Conservation (phyloP, 1,140 invertebrate species). For the Oryzaephilus surinamensis region DNA sequence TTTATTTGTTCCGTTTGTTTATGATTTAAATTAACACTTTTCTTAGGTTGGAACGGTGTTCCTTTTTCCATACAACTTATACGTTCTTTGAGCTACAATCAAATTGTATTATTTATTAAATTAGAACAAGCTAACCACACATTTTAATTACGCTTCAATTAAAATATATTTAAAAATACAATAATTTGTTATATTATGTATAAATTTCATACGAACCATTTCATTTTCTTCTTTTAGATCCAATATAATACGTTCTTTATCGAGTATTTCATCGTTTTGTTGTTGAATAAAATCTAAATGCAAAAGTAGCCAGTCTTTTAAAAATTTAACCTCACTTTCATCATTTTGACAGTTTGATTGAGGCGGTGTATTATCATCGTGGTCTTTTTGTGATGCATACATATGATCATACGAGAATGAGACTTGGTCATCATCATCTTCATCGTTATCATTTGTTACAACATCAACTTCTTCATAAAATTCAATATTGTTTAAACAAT, state of each 20-base stretch:
- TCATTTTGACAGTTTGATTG: constrained; percentile 39
- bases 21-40: constrained; percentile 10
- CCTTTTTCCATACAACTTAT: constrained; percentile 45
- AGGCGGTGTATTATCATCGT: too few relatives aligned
- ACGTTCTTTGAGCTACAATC: constrained; percentile 44
- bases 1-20: constrained; percentile 1
- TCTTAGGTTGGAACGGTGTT: constrained; percentile 36
- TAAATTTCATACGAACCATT: constrained; percentile 39
- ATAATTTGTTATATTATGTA: neutral
- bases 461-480: constrained; percentile 19
- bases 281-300: constrained; percentile 64
- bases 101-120: constrained; percentile 1
- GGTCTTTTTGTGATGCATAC: constrained; percentile 31
- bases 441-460: constrained; percentile 19
- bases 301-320: constrained; percentile 56
- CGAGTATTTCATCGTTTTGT: constrained; percentile 56
- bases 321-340: constrained; percentile 46
- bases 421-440: constrained; percentile 17
- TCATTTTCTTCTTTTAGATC: constrained; percentile 54
- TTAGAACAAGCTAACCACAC: constrained; percentile 2
- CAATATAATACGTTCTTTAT: constrained; percentile 53
- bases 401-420: constrained; percentile 29
- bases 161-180: constrained; percentile 2
- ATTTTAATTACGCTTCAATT: too few relatives aligned
- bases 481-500: constrained; percentile 24